phyloP scores from a whole-genome alignment of 2,888 invertebrate species.

The Eupithecia subumbrata region DNA sequence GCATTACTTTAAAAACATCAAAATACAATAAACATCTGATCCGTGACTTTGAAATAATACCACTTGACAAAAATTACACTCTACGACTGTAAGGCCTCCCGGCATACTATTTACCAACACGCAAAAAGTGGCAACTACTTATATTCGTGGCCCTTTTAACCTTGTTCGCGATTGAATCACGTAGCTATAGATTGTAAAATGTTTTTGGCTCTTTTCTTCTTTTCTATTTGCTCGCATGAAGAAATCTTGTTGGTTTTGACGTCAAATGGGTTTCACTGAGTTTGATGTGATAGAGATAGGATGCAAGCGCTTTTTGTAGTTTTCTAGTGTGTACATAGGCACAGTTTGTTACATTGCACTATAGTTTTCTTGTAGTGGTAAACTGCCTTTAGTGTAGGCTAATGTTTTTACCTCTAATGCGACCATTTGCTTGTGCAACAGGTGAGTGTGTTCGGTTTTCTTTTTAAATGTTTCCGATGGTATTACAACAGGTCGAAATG shows the following conservation, averaged over 20 bases:
- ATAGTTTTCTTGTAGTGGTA: background rate
- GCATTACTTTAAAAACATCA: background rate
- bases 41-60: background rate
- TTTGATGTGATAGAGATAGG: background rate
- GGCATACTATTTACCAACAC: constrained; percentile 36
- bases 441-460: background rate
- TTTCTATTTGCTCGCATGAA: constrained; percentile 17
- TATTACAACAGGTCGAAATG: background rate
- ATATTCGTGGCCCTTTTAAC: constrained; percentile 58
- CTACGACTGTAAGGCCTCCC: background rate
- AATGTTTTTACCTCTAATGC: background rate
- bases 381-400: background rate
- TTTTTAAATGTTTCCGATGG: background rate
- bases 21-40: too few relatives aligned
- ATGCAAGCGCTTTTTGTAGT: constrained; percentile 21
- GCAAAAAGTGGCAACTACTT: constrained; percentile 60
- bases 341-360: background rate
- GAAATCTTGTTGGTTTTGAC: background rate
- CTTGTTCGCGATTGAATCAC: constrained; percentile 63
- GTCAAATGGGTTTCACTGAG: constrained; percentile 5
- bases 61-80: background rate
- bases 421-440: background rate
- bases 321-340: constrained; percentile 1
- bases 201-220: constrained; percentile 44
- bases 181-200: constrained; percentile 52